A percentile compares a stretch with the other conserved stretches of the same genome.
Evolutionary conservation across 2,888 invertebrate genomes (phyloP).

Genomic region (Melipona bicolor): DNA sequence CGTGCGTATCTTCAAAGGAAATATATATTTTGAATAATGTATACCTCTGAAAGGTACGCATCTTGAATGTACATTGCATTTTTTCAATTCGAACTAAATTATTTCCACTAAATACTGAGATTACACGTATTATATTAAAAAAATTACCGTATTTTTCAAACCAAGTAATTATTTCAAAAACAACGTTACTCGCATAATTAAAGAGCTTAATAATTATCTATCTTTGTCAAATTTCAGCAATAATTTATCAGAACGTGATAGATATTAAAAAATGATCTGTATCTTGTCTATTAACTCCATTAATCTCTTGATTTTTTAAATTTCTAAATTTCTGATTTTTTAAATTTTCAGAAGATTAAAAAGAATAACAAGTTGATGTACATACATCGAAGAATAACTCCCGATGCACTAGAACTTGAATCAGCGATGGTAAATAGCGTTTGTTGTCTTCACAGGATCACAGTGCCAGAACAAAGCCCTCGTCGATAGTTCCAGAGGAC

Average conservation of each 20-base stretch:
- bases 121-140: too few relatives aligned
- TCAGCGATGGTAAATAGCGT: background rate
- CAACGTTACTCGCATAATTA: too few relatives aligned
- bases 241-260: too few relatives aligned
- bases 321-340: background rate
- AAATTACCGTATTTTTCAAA: background rate
- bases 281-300: too few relatives aligned
- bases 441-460: background rate
- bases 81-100: background rate
- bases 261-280: too few relatives aligned
- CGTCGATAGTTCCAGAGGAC: background rate
- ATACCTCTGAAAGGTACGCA: slow-evolving; percentile 11
- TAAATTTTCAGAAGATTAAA: background rate
- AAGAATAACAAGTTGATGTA: background rate
- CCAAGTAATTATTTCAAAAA: too few relatives aligned
- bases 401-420: background rate
- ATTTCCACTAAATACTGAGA: background rate
- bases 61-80: background rate
- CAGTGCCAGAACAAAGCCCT: background rate
- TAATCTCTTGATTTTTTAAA: background rate
- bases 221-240: too few relatives aligned
- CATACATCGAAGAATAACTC: slow-evolving; percentile 2
- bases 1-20: slow-evolving; percentile 24
- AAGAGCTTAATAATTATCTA: too few relatives aligned
- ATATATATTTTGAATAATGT: slow-evolving; percentile 45